Percentiles rank a stretch among this genome's conserved stretches.
Evolutionary conservation across 2,113 vertebrate species (phyloP).

Genomic region (Maccullochella peelii): DNA sequence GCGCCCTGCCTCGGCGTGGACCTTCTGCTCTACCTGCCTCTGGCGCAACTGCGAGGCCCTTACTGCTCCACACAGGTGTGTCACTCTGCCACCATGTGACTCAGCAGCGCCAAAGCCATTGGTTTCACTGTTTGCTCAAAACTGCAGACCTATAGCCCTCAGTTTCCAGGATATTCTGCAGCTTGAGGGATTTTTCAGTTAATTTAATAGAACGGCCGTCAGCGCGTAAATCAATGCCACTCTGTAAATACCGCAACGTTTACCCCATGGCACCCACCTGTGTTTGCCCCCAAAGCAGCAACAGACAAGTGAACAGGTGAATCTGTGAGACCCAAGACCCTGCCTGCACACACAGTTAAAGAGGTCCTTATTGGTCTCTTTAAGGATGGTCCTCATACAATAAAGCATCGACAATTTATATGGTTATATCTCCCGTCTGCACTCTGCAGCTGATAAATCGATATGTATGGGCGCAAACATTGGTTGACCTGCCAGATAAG

Average conservation of each 20-base stretch:
- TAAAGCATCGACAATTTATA: constrained; percentile 71
- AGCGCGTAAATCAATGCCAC: constrained; percentile 80
- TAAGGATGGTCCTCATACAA: constrained; percentile 38
- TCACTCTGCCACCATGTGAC: constrained; percentile 85
- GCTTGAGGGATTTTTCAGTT: constrained; percentile 66
- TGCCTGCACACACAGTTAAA: constrained; percentile 3
- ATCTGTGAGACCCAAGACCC: constrained; percentile 8
- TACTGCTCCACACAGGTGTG: constrained; percentile 81
- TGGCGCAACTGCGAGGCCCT: constrained; percentile 77
- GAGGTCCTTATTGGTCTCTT: neutral
- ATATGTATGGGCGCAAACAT: constrained; percentile 81
- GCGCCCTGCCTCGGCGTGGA: constrained; percentile 61
- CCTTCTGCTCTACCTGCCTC: constrained; percentile 75
- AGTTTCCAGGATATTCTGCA: constrained; percentile 73
- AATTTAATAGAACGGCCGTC: constrained; percentile 71
- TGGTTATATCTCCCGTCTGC: constrained; percentile 72
- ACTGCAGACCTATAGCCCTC: constrained; percentile 47
- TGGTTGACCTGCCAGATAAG: constrained; percentile 90
- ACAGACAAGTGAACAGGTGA: constrained; percentile 55
- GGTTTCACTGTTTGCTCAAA: constrained; percentile 82
- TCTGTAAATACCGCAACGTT: constrained; percentile 80
- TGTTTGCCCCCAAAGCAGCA: constrained; percentile 42
- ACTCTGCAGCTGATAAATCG: constrained; percentile 80
- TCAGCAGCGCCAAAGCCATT: constrained; percentile 72
- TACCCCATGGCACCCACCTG: constrained; percentile 74